Evolutionary conservation across 1,140 invertebrate species (phyloP), one percentile per base, ranked within the genome.

Genomic region (Oscheius sp.): DNA sequence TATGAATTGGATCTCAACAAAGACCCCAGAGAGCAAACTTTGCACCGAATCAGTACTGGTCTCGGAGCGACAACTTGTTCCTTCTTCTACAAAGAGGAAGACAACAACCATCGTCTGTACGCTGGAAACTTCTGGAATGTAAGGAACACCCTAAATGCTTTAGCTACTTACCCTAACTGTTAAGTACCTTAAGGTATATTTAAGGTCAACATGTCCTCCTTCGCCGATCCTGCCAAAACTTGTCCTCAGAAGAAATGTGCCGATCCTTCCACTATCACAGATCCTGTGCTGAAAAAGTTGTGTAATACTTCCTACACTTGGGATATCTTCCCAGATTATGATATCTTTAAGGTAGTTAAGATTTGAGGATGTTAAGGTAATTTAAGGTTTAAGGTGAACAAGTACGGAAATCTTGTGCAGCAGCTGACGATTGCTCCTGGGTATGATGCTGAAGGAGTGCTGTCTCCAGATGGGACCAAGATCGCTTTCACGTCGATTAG

Each of bases 371-470:
- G 10, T 3, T 28, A 26, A 38, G 42, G 4, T 35, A 0, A 26
- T 7, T 15, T 26, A 31, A 46, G 32, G 20, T 46, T 71, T 26
- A 35, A 71, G 69, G 79, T 76, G 4, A 73, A 78, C 26, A 58
- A 76, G 23, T 79, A 74, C 65, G 79, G 78, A 45, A 78, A 76
- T 46, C 61, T 80, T 10, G 70, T 76, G 3, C n/a, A 73, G 59
- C 78, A 71, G 23, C 61, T 80, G 42, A 80, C 79, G 1, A 49
- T 73, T 32, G 49, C 58, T 29, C 28, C 58, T 7, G 77, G 79
- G 46, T 80, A 80, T 46, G 79, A 80, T 69, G 79, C 79, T 7
- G 79, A 80, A 74, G 79, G 68, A 3, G 62, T 74, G 1, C 58
- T 74, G 7, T 73, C 65, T 55, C 69, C 68, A 2, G 73, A 80